Percentiles rank a stretch among this genome's conserved stretches.
phyloP scores from a whole-genome alignment of 2,113 vertebrate genomes.

The Tauraco erythrolophus region DNA sequence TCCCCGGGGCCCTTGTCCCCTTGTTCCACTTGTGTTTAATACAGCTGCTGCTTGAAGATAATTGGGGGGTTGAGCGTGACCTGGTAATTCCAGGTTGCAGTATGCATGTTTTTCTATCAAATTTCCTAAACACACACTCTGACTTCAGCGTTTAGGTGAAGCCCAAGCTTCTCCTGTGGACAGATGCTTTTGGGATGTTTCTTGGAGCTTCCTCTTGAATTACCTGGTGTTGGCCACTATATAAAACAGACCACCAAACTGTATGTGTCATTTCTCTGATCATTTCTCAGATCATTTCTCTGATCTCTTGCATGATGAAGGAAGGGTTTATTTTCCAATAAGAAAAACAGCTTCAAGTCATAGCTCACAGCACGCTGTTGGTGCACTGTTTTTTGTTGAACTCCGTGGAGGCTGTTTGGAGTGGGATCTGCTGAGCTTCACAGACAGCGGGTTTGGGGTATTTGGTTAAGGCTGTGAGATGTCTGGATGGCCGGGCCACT shows the following conservation, averaged over 20 bases:
- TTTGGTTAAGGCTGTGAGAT: background rate
- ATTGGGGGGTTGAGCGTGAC: rapidly evolving
- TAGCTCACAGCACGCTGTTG: background rate
- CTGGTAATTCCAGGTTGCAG: background rate
- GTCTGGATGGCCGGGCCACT: background rate
- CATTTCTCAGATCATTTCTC: background rate
- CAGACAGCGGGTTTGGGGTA: background rate
- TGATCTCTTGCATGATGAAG: background rate
- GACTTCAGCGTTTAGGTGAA: background rate
- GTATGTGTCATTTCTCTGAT: rapidly evolving
- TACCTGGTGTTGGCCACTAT: rapidly evolving
- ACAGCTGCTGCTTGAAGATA: background rate
- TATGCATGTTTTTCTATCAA: background rate
- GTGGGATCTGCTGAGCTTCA: background rate
- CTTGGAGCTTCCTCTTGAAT: background rate
- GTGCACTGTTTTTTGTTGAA: background rate
- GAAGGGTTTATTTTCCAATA: background rate
- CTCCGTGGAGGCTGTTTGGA: background rate
- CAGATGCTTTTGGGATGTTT: background rate
- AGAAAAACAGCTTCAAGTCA: no score
- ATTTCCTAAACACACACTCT: background rate
- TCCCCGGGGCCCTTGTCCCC: background rate
- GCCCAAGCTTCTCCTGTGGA: background rate
- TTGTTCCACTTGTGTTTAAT: background rate
- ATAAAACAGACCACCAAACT: background rate